Conservation (phyloP, 2,113 vertebrate genomes). For the Lepus timidus region DNA sequence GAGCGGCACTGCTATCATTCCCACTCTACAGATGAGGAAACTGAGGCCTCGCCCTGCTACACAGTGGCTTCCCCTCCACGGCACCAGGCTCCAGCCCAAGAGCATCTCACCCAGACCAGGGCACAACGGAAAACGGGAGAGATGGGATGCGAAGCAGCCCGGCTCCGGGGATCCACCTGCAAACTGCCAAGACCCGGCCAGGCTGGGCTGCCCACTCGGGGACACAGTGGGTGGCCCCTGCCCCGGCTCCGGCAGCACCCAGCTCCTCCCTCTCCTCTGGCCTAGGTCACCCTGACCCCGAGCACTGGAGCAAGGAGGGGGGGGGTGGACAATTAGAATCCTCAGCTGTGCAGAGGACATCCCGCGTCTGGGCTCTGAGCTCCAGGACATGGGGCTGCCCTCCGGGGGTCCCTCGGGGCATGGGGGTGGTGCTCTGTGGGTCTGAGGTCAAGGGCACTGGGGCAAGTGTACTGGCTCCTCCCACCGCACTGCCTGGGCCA, state of each 20-base stretch:
- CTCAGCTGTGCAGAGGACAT: neutral
- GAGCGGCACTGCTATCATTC: neutral
- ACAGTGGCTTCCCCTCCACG: neutral
- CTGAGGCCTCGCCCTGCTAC: neutral
- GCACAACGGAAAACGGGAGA: neutral
- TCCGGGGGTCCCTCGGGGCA: too few relatives aligned
- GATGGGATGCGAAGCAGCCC: neutral
- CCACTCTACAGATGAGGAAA: slow-evolving; percentile 56
- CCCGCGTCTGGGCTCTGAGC: neutral
- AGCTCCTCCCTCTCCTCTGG: neutral
- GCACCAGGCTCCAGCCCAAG: neutral
- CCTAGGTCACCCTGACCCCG: neutral
- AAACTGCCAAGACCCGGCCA: neutral
- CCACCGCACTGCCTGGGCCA: neutral
- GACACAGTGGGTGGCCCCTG: rapidly evolving
- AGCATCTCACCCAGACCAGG: neutral
- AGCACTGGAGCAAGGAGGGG: neutral
- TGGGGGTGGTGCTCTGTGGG: too few relatives aligned
- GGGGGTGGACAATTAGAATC: neutral
- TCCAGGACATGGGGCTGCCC: neutral
- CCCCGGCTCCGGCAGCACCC: rapidly evolving
- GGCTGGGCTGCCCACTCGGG: neutral
- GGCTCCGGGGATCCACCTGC: neutral
- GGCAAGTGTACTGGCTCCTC: too few relatives aligned
- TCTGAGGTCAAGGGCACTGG: neutral